Conservation (phyloP, 1,140 invertebrate species). For the Rhyacophila brunnea region DNA sequence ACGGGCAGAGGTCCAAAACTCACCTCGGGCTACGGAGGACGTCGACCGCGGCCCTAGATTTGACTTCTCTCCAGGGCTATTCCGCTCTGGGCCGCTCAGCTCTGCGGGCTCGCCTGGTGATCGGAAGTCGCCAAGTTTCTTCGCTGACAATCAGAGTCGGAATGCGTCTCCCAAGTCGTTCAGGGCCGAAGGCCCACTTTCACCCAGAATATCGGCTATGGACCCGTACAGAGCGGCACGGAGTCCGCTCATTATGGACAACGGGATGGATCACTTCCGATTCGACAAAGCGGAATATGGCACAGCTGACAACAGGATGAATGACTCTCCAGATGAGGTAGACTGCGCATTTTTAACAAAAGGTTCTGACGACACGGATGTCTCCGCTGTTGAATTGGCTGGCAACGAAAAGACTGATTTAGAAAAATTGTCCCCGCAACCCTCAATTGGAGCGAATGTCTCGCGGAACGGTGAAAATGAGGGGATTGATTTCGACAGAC, state of each 20-base stretch:
- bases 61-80: constrained; percentile 50
- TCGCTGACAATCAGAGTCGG: constrained; percentile 46
- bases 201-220: constrained; percentile 44
- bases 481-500: neutral
- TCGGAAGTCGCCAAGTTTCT: constrained; percentile 45
- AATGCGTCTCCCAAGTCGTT: constrained; percentile 36
- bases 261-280: constrained; percentile 15
- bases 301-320: constrained; percentile 2
- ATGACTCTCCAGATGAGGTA: constrained; percentile 4
- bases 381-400: neutral
- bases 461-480: too few relatives aligned
- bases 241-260: constrained; percentile 23
- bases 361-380: neutral
- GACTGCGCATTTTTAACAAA: constrained; percentile 11
- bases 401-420: constrained; percentile 26
- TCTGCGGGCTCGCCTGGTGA: constrained; percentile 49
- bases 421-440: constrained; percentile 11
- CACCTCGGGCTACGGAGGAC: constrained; percentile 46
- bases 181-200: constrained; percentile 41
- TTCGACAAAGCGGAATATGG: constrained; percentile 8
- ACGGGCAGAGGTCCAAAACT: constrained; percentile 48
- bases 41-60: constrained; percentile 47
- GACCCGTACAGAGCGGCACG: constrained; percentile 16
- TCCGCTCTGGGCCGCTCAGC: constrained; percentile 46
- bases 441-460: constrained; percentile 7